Percentiles rank a stretch among this genome's conserved stretches.
These are phyloP conservation scores for Montipora foliosa DNA, from an alignment of 64 coral and sea anemone species.

Conservation along the genomic window DNA sequence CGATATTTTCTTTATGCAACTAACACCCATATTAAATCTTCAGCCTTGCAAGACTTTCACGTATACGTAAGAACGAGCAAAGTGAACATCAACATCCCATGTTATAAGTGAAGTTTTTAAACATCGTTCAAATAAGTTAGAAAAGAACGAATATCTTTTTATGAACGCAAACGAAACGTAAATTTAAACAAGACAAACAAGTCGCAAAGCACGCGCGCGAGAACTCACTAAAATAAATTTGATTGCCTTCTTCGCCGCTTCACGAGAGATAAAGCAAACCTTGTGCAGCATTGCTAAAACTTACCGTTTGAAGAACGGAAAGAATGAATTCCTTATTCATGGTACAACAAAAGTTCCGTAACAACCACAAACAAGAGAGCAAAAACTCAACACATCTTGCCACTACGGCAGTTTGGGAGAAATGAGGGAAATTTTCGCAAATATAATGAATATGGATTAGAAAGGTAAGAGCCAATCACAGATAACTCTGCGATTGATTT, in stretches of 20 bases:
- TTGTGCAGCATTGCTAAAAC: neutral
- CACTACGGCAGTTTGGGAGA: neutral
- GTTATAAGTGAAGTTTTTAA: too few relatives aligned
- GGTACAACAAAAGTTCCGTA: neutral
- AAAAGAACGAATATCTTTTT: too few relatives aligned
- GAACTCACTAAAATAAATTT: neutral
- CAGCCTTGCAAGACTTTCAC: too few relatives aligned
- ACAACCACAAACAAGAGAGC: neutral
- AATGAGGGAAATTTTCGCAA: neutral
- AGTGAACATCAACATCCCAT: too few relatives aligned
- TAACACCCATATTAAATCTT: too few relatives aligned
- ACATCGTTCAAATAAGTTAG: too few relatives aligned
- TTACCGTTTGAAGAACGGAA: neutral
- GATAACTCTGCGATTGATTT: neutral
- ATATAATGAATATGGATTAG: neutral
- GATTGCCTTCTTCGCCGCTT: neutral
- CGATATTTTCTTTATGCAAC: too few relatives aligned
- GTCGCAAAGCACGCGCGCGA: neutral
- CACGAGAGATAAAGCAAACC: neutral
- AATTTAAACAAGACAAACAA: neutral
- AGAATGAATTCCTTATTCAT: neutral
- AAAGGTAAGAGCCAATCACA: neutral
- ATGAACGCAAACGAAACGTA: neutral
- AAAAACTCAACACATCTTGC: neutral
- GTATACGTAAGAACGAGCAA: too few relatives aligned